Conservation (phyloP, 1,140 invertebrate species). For the Orius insidiosus region DNA sequence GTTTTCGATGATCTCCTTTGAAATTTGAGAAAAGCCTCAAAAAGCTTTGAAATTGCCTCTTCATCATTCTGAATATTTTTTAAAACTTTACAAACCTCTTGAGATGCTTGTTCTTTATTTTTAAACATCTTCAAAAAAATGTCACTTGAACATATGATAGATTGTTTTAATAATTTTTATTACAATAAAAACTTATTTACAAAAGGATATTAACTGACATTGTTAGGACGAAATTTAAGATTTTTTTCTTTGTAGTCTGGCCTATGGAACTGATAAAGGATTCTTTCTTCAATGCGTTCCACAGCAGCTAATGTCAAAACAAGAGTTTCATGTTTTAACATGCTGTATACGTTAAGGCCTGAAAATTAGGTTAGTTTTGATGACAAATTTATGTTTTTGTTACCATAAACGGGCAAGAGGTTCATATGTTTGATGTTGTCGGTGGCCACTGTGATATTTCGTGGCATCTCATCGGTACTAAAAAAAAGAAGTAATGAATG, state of each 20-base stretch:
- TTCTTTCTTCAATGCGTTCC: constrained; percentile 67
- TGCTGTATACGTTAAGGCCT: constrained; percentile 66
- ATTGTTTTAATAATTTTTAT: too few relatives aligned
- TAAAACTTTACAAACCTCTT: too few relatives aligned
- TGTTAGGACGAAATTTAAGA: constrained; percentile 16
- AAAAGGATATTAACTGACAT: constrained; percentile 12
- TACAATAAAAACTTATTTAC: too few relatives aligned
- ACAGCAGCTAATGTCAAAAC: constrained; percentile 74
- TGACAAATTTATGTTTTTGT: constrained; percentile 13
- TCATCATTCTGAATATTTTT: too few relatives aligned
- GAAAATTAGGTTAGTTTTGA: constrained; percentile 13
- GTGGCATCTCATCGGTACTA: constrained; percentile 68
- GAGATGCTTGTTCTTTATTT: too few relatives aligned
- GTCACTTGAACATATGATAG: too few relatives aligned
- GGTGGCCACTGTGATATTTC: constrained; percentile 67
- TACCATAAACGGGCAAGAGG: constrained; percentile 89
- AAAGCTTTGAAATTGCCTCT: too few relatives aligned
- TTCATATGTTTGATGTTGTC: constrained; percentile 64
- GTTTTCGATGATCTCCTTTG: too few relatives aligned
- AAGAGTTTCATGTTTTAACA: constrained; percentile 91
- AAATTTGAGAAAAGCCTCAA: too few relatives aligned
- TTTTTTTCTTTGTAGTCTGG: constrained; percentile 28
- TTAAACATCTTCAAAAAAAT: too few relatives aligned
- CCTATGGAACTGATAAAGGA: constrained; percentile 61
- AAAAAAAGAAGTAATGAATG: constrained; percentile 28